Percentiles rank a stretch among this genome's conserved stretches.
phyloP scores from a whole-genome alignment of 2,888 invertebrate genomes.

The Scelioninae gen. 1 region DNA sequence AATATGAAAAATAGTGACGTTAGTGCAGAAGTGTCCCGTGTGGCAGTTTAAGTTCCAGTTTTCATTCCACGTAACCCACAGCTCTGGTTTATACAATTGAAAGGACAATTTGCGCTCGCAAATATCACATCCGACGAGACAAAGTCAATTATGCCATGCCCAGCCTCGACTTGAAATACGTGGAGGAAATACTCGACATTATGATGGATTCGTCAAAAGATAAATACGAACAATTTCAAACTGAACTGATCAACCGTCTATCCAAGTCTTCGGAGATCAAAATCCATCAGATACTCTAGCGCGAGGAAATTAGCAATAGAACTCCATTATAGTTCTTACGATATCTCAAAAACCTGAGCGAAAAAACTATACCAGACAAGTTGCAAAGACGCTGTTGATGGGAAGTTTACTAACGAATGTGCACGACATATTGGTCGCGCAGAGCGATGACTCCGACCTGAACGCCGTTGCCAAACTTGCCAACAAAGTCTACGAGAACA shows the following conservation, averaged over 20 bases:
- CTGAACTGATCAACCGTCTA: background rate
- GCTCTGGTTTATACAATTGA: background rate
- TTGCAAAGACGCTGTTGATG: constrained; percentile 27
- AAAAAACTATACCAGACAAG: background rate
- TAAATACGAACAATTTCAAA: constrained; percentile 4
- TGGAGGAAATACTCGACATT: too few relatives aligned
- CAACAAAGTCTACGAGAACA: constrained; percentile 27
- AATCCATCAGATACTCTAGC: background rate
- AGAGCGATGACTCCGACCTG: constrained; percentile 30
- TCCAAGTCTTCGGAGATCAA: background rate
- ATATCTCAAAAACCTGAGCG: background rate
- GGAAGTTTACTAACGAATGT: constrained; percentile 19
- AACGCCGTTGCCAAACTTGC: constrained; percentile 63
- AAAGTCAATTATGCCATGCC: constrained; percentile 4
- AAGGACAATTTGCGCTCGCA: background rate
- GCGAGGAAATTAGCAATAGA: constrained; percentile 18
- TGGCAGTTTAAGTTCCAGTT: too few relatives aligned
- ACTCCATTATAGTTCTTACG: constrained; percentile 21
- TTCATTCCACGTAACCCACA: too few relatives aligned
- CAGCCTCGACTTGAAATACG: too few relatives aligned
- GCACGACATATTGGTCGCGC: constrained; percentile 61
- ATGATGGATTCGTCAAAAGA: background rate
- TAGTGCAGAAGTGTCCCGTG: too few relatives aligned
- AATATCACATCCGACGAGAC: background rate
- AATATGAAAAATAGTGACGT: too few relatives aligned